Base-by-base conservation (phyloP, 2,888 invertebrate genomes). In the Deroplatys truncata region DNA sequence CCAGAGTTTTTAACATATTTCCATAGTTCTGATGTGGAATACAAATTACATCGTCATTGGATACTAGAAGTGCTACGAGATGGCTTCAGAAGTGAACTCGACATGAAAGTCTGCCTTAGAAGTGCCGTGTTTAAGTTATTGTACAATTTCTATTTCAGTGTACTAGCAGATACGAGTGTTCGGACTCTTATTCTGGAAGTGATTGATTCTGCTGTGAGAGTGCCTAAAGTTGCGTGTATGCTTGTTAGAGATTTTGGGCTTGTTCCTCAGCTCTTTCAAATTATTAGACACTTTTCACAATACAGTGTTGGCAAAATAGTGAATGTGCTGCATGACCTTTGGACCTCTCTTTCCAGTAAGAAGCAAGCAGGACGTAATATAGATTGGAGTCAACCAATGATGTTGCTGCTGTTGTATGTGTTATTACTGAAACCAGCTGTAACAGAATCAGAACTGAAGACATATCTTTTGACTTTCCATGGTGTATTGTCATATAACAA, bases 1-100 rank as follows among this genome's bases (percentile, higher is more conserved):
- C 98, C 98, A 0, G 98, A 98, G 92, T 96, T 98, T 92, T 96
- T 98, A 90, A 96, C 97, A 88, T 95, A 98, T 82, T 96, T 98
- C 92, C 31, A 49, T 29, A 88, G 84, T 20, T n/a, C 83, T 82
- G 49, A 84, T 29, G n/a, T 86, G 35, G 88, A 86, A 56, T 43
- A 31, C 28, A 87, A 43, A 31, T 86, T 95, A 0, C 96, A 97
- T 92, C 94, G 97, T 85, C 93, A 94, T 43, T 99, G 98, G 96
- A 96, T 98, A 82, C 93, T 98, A 16, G 95, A 96, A 91, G 93
- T 98, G 15, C 94, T 98, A 72, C 94, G 94, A 28, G 96, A 98
- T 91, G 98, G 98, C 2, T 94, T 98, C 83, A 96, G 96, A 92
- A 96, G 96, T 0, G 95, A 96, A 92, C 94, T 95, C 0, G 98